Evolutionary conservation across 1,140 invertebrate species (phyloP).

Genomic region (Holotrichia oblita): DNA sequence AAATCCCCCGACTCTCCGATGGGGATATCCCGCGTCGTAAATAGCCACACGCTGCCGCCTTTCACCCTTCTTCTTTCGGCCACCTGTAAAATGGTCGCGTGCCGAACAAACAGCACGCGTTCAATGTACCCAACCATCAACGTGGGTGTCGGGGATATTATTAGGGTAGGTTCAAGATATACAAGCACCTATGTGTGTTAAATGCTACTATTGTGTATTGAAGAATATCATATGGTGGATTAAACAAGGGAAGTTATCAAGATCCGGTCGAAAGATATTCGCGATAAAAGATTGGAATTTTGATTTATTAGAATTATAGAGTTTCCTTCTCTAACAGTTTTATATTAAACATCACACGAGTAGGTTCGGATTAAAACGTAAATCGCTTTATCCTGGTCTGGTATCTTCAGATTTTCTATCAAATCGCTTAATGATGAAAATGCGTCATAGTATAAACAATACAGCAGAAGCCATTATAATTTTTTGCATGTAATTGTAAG

Average conservation of each 20-base stretch:
- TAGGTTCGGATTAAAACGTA: too few species aligned
- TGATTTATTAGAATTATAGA: too few species aligned
- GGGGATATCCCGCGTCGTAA: conserved; percentile 32
- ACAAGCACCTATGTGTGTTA: background rate
- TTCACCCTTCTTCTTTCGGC: conserved; percentile 28
- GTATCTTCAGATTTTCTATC: too few species aligned
- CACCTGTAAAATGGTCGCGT: conserved; percentile 33
- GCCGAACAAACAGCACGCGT: conserved; percentile 6
- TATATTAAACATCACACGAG: too few species aligned
- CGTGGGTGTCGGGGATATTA: conserved; percentile 37
- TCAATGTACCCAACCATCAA: background rate
- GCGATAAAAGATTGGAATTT: too few species aligned
- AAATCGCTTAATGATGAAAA: too few species aligned
- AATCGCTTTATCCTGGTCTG: too few species aligned
- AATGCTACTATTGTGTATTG: background rate
- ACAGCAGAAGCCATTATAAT: too few species aligned
- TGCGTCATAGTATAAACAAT: too few species aligned
- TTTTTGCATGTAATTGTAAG: too few species aligned
- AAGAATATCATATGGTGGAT: background rate
- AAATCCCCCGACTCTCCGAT: conserved; percentile 26
- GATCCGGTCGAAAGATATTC: too few species aligned
- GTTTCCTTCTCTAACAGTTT: too few species aligned
- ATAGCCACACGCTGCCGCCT: conserved; percentile 30
- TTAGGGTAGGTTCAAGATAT: conserved; percentile 37
- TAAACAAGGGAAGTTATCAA: background rate